Evolutionary conservation across 2,797 vertebrate species (phyloP), one percentile per base, ranked within the genome.

Genomic region (Pangasius larnaudii): DNA sequence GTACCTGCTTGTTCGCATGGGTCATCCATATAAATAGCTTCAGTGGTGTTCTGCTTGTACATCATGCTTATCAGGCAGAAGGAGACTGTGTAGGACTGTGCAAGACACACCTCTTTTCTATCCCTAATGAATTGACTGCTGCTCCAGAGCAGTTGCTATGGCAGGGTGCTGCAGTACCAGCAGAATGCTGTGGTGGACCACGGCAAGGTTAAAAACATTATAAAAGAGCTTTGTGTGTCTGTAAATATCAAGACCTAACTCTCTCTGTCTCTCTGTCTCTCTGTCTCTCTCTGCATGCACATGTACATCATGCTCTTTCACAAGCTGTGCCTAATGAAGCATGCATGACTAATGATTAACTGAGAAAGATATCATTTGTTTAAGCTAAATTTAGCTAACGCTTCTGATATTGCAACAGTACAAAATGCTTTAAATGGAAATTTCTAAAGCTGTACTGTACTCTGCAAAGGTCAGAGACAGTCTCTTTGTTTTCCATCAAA

Each of bases 151-250:
- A 77, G 86, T 87, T 88, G 88, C 90, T 89, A 90, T 89, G 88
- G 81, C 67, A 88, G 49, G 71, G n/a, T 80, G 85, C 89, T 91
- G 90, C 90, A 90, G 91, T 85, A 86, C 65, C 85, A 85, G 86
- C 56, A 61, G 83, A 88, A 89, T 86, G 82, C 74, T 75, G 87
- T 88, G 63, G 33, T 83, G 30, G 67, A 77, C 77, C 86, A 82
- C 67, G 10, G 77, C 53, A 86, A 85, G 80, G 36, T 63, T 8
- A 16, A 39, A 61, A 63, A n/a, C 36, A 51, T 51, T 3, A 53
- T 78, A 56, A 59, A 80, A 39, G 56, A 80, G 19, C 33, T 36
- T 59, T 80, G 53, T 79, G 51, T 59, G 30, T 56, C 53, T 11
- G 53, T 79, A 24, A 24, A 58, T 58, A 2, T 53, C 69, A 72